These are phyloP conservation scores for Cordylochernes scorpioides DNA, from an alignment of 2,888 invertebrate genomes.

Conservation along the genomic window DNA sequence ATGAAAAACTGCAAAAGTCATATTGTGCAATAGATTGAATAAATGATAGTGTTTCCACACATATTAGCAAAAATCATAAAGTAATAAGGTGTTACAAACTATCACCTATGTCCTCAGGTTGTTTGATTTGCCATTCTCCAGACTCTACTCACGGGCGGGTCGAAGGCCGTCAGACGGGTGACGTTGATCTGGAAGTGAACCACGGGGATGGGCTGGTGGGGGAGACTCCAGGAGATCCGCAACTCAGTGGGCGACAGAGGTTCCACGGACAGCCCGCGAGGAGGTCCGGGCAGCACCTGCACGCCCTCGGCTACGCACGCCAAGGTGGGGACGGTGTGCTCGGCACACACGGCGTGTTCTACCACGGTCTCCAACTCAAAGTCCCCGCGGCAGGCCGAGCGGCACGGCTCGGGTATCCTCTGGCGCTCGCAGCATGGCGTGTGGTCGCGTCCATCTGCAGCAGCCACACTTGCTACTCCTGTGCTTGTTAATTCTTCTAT, in stretches of 20 bases:
- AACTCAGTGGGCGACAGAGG: slow-evolving; percentile 41
- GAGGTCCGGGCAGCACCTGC: slow-evolving; percentile 42
- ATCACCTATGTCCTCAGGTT: too few species aligned
- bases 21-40: too few species aligned
- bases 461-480: background rate
- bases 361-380: slow-evolving; percentile 55
- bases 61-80: too few species aligned
- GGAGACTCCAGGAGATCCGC: slow-evolving; percentile 40
- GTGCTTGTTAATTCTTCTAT: background rate
- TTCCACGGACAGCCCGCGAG: slow-evolving; percentile 41
- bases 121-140: too few species aligned
- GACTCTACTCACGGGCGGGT: too few species aligned
- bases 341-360: slow-evolving; percentile 54
- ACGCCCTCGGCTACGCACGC: slow-evolving; percentile 59
- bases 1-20: too few species aligned
- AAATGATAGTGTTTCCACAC: too few species aligned
- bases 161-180: slow-evolving; percentile 4
- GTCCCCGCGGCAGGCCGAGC: slow-evolving; percentile 56
- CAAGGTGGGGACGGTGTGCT: slow-evolving; percentile 50
- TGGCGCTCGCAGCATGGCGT: slow-evolving; percentile 56
- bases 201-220: slow-evolving; percentile 28
- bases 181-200: slow-evolving; percentile 39
- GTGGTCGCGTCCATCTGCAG: slow-evolving; percentile 50
- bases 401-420: slow-evolving; percentile 53
- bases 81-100: too few species aligned